Conservation (phyloP, 2,113 vertebrate genomes). For the Otus sunia region DNA sequence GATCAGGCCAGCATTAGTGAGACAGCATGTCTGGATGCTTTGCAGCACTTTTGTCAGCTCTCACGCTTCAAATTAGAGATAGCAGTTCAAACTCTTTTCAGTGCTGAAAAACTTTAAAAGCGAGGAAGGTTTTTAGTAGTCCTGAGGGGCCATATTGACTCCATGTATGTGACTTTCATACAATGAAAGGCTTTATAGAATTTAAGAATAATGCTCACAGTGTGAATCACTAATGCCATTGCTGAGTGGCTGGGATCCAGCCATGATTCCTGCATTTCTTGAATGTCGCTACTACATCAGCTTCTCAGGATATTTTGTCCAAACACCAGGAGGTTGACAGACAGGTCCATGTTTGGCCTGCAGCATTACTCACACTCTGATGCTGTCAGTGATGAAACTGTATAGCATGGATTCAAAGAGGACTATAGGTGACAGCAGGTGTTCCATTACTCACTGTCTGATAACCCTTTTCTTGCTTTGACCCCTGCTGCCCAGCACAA, state of each 20-base stretch:
- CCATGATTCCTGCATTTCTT: slow-evolving; percentile 7
- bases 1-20: not conserved
- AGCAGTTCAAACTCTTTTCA: not conserved
- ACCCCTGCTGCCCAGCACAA: slow-evolving; percentile 2
- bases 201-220: slow-evolving; percentile 31
- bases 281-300: slow-evolving; percentile 14
- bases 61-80: not conserved
- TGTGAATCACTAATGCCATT: not conserved
- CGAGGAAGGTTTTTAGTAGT: not conserved
- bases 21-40: not conserved
- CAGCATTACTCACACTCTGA: slow-evolving; percentile 37
- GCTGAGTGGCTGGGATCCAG: slow-evolving; percentile 11
- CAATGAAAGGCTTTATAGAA: slow-evolving; percentile 15
- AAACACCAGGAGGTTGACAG: slow-evolving; percentile 26
- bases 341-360: slow-evolving; percentile 33
- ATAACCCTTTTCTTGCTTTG: slow-evolving; percentile 48
- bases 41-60: not conserved
- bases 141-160: not conserved
- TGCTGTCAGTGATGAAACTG: slow-evolving; percentile 62
- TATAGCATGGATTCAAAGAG: slow-evolving; percentile 36
- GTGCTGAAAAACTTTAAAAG: not conserved
- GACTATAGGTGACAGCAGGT: slow-evolving; percentile 60
- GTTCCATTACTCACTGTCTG: slow-evolving; percentile 63
- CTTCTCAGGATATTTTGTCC: slow-evolving; percentile 53
- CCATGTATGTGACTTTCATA: not conserved